phyloP scores from a whole-genome alignment of 2,113 vertebrate genomes.

The Burhinus bistriatus region DNA sequence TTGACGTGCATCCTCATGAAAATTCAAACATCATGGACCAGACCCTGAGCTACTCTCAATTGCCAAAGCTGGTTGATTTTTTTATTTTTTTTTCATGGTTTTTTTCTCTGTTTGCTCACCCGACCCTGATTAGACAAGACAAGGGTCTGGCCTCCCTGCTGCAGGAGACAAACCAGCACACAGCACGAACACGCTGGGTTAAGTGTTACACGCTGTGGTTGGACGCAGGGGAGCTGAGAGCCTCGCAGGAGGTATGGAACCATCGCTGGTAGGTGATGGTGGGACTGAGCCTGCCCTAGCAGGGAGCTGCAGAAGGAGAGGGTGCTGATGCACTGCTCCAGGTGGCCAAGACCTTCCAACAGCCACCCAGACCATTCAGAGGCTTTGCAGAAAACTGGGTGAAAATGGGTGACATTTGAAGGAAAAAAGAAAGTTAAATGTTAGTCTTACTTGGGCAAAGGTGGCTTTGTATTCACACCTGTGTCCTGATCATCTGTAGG shows the following conservation, averaged over 20 bases:
- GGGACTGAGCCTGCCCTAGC: background rate
- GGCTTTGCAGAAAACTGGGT: background rate
- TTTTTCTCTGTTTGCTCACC: background rate
- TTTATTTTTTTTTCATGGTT: too few species aligned
- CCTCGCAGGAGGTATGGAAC: background rate
- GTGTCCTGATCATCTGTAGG: background rate
- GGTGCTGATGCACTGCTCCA: accelerated
- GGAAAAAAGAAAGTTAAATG: accelerated
- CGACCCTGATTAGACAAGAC: background rate
- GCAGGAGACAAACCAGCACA: background rate
- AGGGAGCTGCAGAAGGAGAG: background rate
- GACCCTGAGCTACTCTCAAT: background rate
- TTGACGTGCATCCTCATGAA: constrained; percentile 3
- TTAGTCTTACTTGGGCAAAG: background rate
- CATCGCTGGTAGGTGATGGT: background rate
- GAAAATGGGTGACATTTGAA: accelerated
- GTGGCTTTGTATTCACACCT: background rate
- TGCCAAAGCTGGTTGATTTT: background rate
- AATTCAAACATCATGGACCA: background rate
- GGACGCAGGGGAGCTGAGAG: accelerated
- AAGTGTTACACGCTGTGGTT: accelerated
- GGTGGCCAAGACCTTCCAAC: accelerated
- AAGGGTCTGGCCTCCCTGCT: background rate
- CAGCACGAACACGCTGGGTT: background rate
- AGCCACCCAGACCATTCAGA: background rate